phyloP scores from a whole-genome alignment of 2,888 invertebrate genomes.

The Erebia palarica region DNA sequence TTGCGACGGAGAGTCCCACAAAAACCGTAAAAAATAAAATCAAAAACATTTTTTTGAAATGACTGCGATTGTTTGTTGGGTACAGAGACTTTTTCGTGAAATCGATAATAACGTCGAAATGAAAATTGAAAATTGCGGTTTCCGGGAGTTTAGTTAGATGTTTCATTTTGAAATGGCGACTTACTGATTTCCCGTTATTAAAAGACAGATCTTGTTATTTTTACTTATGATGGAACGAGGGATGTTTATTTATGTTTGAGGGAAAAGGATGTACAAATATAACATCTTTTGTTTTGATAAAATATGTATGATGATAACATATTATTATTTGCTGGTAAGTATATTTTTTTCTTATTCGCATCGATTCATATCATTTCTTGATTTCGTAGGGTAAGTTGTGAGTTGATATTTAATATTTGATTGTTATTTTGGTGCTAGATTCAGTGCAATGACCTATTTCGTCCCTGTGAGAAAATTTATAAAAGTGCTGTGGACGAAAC shows the following conservation, averaged over 20 bases:
- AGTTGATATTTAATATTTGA: background rate
- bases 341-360: background rate
- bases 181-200: no score
- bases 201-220: background rate
- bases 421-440: background rate
- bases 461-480: conserved; percentile 9
- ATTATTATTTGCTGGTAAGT: background rate
- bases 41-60: background rate
- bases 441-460: conserved; percentile 12
- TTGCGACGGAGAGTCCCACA: background rate
- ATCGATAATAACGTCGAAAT: conserved; percentile 1
- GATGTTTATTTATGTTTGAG: background rate
- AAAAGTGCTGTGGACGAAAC: conserved; percentile 8
- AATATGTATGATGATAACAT: background rate
- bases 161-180: background rate
- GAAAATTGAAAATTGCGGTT: background rate
- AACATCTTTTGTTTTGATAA: conserved; percentile 5
- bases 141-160: background rate
- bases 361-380: background rate
- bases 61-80: background rate
- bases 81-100: background rate
- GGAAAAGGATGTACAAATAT: conserved; percentile 3
- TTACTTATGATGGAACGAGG: no score
- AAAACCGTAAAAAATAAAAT: background rate
- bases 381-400: background rate